Evolutionary conservation across 2,888 invertebrate genomes (phyloP).

Genomic region (Tenthredo mesomela): DNA sequence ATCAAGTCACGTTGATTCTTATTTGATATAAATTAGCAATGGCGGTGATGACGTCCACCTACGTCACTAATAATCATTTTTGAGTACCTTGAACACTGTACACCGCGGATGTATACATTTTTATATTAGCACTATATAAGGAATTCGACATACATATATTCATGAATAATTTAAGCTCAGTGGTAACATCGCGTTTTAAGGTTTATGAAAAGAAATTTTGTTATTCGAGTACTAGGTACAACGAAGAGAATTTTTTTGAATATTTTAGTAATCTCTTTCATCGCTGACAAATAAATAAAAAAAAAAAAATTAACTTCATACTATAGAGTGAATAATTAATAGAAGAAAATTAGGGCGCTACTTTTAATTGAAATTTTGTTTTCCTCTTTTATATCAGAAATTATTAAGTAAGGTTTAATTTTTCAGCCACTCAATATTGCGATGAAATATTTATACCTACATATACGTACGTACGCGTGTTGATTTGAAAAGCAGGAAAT

Average conservation of each 20-base stretch:
- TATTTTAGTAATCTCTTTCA: slow-evolving; percentile 2
- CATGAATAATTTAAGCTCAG: neutral
- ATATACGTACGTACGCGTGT: neutral
- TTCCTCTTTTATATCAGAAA: neutral
- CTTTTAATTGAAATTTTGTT: slow-evolving; percentile 19
- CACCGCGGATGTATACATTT: neutral
- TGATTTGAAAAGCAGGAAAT: neutral
- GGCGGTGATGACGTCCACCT: neutral
- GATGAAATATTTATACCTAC: neutral
- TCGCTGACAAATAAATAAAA: slow-evolving; percentile 7
- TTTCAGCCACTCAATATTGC: neutral
- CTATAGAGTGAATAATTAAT: slow-evolving; percentile 9
- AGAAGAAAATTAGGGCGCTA: neutral
- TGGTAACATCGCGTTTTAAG: neutral
- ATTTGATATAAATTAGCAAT: neutral
- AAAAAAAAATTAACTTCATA: neutral
- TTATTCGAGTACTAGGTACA: neutral
- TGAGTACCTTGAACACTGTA: neutral
- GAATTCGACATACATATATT: neutral
- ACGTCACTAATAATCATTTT: neutral
- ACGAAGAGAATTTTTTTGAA: neutral
- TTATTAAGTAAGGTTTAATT: neutral
- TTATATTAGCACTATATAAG: neutral
- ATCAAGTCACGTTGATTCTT: neutral
- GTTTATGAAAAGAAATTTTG: neutral